Percentiles rank a stretch among this genome's conserved stretches.
Evolutionary conservation across 2,888 invertebrate genomes (phyloP).

Genomic region (Antheraea assamensis): DNA sequence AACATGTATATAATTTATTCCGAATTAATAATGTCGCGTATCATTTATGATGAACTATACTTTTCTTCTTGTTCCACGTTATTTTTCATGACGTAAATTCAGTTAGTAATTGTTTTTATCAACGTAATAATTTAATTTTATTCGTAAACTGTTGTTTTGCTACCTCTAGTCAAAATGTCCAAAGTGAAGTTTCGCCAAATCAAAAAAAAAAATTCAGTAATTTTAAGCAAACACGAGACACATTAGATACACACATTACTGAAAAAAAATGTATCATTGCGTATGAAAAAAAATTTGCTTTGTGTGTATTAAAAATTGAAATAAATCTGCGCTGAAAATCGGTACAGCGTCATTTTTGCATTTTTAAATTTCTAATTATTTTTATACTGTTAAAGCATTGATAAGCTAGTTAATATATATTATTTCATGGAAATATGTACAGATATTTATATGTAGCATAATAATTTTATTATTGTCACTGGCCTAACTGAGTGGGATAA

Average conservation of each 20-base stretch:
- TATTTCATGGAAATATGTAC: conserved; percentile 56
- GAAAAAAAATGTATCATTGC: not conserved
- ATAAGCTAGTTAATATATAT: conserved; percentile 50
- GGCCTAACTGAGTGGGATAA: not conserved
- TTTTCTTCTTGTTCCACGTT: too few relatives aligned
- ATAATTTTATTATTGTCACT: not conserved
- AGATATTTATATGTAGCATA: conserved; percentile 33
- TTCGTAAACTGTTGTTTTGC: not conserved
- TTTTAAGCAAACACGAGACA: not conserved
- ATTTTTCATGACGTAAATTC: too few relatives aligned
- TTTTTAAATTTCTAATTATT: conserved; percentile 31
- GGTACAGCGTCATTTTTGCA: conserved; percentile 27
- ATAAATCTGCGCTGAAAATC: conserved; percentile 34
- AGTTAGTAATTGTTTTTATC: not conserved
- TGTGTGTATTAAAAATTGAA: conserved; percentile 36
- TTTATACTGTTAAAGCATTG: conserved; percentile 54
- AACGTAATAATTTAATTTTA: not conserved
- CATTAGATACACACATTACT: not conserved
- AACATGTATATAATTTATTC: not conserved
- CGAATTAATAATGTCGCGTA: not conserved
- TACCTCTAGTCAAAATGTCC: conserved; percentile 17
- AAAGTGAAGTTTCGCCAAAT: conserved; percentile 6
- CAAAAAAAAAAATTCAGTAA: not conserved
- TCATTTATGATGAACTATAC: too few relatives aligned
- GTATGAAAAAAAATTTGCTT: conserved; percentile 35